Conservation (phyloP, 2,888 invertebrate genomes). For the Scotopteryx bipunctaria region DNA sequence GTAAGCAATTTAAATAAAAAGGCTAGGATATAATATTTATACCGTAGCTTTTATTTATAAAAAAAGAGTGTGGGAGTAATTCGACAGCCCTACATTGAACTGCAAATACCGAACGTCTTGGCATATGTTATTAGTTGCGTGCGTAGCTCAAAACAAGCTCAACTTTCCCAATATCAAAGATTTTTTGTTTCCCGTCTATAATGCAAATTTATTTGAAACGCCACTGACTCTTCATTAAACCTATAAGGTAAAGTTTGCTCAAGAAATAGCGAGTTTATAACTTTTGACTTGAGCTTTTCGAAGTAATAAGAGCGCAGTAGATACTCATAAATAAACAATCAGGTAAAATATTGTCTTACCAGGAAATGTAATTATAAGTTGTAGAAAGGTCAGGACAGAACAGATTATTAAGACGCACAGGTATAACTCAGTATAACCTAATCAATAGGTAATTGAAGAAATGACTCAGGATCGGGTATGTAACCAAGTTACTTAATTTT, state of each 20-base stretch:
- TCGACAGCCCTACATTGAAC: conserved; percentile 48
- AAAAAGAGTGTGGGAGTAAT: not conserved
- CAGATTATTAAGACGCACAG: too few species aligned
- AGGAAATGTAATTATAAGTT: too few species aligned
- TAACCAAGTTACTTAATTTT: too few species aligned
- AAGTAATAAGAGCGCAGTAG: not conserved
- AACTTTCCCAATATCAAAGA: conserved; percentile 72
- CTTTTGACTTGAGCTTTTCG: conserved; percentile 12
- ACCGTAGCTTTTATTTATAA: too few species aligned
- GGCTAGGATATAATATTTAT: too few species aligned
- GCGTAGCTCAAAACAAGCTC: conserved; percentile 56
- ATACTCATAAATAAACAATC: conserved; percentile 3
- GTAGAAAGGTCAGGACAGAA: too few species aligned
- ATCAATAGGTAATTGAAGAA: too few species aligned
- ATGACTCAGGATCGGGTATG: too few species aligned
- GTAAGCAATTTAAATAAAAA: too few species aligned
- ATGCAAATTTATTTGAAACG: conserved; percentile 55
- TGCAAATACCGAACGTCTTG: conserved; percentile 60
- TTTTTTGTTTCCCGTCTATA: conserved; percentile 61
- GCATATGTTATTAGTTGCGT: conserved; percentile 57
- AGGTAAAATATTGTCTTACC: not conserved
- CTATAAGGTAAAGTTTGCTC: conserved; percentile 21
- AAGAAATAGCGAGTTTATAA: conserved; percentile 18
- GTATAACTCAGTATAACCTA: too few species aligned
- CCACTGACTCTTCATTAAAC: conserved; percentile 37